Evolutionary conservation across 2,888 invertebrate genomes (phyloP).

Genomic region (Anoncus sp.): DNA sequence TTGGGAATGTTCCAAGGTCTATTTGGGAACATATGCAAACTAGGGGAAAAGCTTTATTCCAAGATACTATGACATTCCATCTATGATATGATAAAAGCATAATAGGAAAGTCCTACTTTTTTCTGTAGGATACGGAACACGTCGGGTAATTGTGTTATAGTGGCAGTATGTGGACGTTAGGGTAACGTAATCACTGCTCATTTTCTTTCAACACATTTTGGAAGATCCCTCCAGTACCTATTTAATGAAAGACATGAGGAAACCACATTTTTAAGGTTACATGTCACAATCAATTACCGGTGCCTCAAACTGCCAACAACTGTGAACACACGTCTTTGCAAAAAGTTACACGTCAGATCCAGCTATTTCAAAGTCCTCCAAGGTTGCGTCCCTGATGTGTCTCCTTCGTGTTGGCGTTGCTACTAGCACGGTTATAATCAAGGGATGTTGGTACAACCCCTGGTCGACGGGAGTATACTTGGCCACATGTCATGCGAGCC

Average conservation of each 20-base stretch:
- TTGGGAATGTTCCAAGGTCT: too few relatives aligned
- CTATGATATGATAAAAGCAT: too few relatives aligned
- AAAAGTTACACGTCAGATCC: not conserved
- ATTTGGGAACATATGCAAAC: too few relatives aligned
- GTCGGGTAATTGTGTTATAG: not conserved
- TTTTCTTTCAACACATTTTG: not conserved
- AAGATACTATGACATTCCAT: too few relatives aligned
- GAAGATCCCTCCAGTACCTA: not conserved
- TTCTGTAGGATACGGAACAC: not conserved
- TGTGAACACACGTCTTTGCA: not conserved
- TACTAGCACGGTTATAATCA: not conserved
- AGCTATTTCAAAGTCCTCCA: not conserved
- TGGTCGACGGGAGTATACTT: slow-evolving; percentile 78
- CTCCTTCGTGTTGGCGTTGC: slow-evolving; percentile 24
- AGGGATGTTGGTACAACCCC: slow-evolving; percentile 36
- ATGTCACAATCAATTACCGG: slow-evolving; percentile 4
- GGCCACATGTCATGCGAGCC: slow-evolving; percentile 82
- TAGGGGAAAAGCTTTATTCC: too few relatives aligned
- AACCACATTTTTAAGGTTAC: not conserved
- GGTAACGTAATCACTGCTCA: not conserved
- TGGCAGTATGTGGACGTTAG: not conserved
- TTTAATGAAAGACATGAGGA: not conserved
- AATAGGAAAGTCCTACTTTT: not conserved
- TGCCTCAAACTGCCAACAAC: slow-evolving; percentile 10
- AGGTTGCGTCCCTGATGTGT: slow-evolving; percentile 24